phyloP scores from a whole-genome alignment of 2,113 vertebrate genomes.

The Thunnus thynnus region DNA sequence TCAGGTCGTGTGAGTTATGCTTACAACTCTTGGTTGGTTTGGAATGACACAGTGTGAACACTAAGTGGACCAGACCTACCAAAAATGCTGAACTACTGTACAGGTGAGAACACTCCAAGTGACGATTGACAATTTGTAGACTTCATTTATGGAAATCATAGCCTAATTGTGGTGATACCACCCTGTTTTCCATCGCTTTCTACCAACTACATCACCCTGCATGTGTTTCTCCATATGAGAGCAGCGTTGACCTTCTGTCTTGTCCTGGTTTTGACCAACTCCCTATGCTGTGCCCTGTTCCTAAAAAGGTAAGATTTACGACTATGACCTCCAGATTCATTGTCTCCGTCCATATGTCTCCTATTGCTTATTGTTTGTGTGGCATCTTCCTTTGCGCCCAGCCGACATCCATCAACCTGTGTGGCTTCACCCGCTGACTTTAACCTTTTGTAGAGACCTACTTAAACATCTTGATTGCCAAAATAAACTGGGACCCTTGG shows the following conservation, averaged over 20 bases:
- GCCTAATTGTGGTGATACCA: background rate
- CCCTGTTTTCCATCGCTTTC: background rate
- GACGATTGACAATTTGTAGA: background rate
- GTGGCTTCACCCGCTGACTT: conserved; percentile 54
- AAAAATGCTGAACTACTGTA: background rate
- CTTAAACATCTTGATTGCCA: conserved; percentile 57
- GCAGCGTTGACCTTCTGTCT: conserved; percentile 6
- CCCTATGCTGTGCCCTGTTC: background rate
- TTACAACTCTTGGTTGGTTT: background rate
- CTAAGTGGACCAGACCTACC: background rate
- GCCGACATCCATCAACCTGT: conserved; percentile 56
- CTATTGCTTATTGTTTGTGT: background rate
- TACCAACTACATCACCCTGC: background rate
- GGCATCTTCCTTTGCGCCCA: conserved; percentile 21
- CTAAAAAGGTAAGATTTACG: conserved; percentile 52
- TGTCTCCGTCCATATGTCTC: conserved; percentile 38
- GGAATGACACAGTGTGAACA: background rate
- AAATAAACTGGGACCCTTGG: conserved; percentile 39
- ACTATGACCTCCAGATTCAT: conserved; percentile 53
- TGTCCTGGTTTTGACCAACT: conserved; percentile 25
- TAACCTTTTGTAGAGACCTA: conserved; percentile 56
- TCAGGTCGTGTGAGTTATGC: background rate
- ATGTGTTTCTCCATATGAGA: background rate
- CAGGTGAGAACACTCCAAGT: background rate
- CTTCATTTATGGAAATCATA: background rate